phyloP scores from a whole-genome alignment of 2,888 invertebrate species.

The Cryptocheilus praepositus region DNA sequence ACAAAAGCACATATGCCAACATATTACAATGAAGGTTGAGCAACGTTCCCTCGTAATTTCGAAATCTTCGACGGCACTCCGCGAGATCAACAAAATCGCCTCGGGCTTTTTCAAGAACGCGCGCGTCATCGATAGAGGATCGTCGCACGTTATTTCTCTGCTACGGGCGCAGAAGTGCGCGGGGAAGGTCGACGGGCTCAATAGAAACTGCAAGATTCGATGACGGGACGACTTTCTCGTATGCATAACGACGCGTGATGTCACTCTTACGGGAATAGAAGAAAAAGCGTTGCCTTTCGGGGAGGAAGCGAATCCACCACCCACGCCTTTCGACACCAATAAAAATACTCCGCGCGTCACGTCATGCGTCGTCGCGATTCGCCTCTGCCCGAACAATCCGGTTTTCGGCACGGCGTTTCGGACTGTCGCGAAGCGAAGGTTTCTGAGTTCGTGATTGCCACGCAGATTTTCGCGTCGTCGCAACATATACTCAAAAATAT shows the following conservation, averaged over 20 bases:
- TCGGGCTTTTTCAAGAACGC: too few relatives aligned
- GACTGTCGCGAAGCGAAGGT: too few relatives aligned
- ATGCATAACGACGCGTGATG: constrained; percentile 29
- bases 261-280: constrained; percentile 23
- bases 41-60: too few relatives aligned
- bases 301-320: constrained; percentile 24
- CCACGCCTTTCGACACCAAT: constrained; percentile 20
- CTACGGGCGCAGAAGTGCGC: not conserved
- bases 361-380: constrained; percentile 18
- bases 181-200: constrained; percentile 14
- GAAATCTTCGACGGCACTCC: constrained; percentile 10
- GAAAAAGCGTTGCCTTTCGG: constrained; percentile 1
- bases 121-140: too few relatives aligned
- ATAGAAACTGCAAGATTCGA: constrained; percentile 13
- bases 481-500: too few relatives aligned
- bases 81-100: too few relatives aligned
- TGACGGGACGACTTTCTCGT: constrained; percentile 24
- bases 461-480: too few relatives aligned
- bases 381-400: not conserved
- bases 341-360: constrained; percentile 10
- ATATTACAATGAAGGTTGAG: too few relatives aligned
- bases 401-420: too few relatives aligned
- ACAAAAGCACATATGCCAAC: too few relatives aligned
- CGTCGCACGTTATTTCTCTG: too few relatives aligned
- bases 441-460: too few relatives aligned